These are phyloP conservation scores for Acomys russatus DNA, from an alignment of 2,797 vertebrate species.

Conservation along the genomic window DNA sequence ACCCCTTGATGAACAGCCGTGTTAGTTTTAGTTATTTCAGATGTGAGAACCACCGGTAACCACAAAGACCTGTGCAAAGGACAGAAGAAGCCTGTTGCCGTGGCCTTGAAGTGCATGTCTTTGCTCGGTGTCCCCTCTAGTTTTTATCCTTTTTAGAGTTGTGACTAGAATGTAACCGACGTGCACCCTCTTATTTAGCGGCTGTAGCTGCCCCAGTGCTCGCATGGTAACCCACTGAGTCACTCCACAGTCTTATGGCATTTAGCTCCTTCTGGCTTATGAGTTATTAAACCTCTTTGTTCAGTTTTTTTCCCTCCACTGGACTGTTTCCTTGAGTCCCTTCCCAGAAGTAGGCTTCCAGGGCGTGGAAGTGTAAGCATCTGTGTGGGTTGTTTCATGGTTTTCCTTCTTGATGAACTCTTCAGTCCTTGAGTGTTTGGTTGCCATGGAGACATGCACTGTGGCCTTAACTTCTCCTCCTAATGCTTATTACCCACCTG, in stretches of 20 bases:
- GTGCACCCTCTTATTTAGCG: neutral
- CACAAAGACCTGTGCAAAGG: neutral
- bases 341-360: neutral
- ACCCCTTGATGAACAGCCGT: neutral
- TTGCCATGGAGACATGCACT: constrained; percentile 28
- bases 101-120: neutral
- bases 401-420: neutral
- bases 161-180: neutral
- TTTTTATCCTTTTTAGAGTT: neutral
- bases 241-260: rapidly evolving
- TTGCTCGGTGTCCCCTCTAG: neutral
- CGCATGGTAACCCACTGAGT: neutral
- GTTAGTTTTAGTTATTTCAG: neutral
- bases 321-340: neutral
- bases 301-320: neutral
- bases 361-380: neutral
- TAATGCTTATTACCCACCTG: neutral
- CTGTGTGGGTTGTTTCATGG: neutral
- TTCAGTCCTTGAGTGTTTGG: neutral
- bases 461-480: neutral
- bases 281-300: neutral
- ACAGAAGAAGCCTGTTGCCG: neutral
- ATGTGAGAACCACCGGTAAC: neutral
- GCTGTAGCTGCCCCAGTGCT: neutral
- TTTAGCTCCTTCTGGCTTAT: rapidly evolving